phyloP scores from a whole-genome alignment of 1,140 invertebrate genomes.

The Hetaerina americana region DNA sequence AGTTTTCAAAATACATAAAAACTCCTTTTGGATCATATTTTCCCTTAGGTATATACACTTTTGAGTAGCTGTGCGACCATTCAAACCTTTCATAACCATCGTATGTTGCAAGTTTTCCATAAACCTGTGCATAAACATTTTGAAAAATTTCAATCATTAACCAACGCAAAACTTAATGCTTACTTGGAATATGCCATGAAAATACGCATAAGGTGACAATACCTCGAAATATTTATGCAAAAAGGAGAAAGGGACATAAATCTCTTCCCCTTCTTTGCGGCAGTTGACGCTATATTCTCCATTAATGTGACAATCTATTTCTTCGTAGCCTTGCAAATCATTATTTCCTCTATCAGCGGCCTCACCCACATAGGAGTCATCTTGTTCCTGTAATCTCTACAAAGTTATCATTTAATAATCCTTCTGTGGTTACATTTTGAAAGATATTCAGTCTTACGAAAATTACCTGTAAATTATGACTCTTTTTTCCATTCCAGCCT shows the following conservation, averaged over 20 bases:
- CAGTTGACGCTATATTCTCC: slow-evolving; percentile 75
- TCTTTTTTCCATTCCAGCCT: not conserved
- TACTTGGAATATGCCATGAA: slow-evolving; percentile 8
- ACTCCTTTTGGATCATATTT: slow-evolving; percentile 78
- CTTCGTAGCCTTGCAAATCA: slow-evolving; percentile 36
- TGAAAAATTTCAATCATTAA: slow-evolving; percentile 16
- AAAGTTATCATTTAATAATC: not conserved
- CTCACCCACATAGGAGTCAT: not conserved
- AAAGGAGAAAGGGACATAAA: slow-evolving; percentile 86
- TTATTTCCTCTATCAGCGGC: not conserved
- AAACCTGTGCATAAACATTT: slow-evolving; percentile 34
- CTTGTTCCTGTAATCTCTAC: not conserved
- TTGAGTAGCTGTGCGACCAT: slow-evolving; percentile 90
- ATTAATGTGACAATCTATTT: slow-evolving; percentile 84
- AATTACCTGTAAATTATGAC: not conserved
- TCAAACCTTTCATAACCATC: slow-evolving; percentile 67
- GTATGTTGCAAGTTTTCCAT: slow-evolving; percentile 56
- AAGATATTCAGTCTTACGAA: not conserved
- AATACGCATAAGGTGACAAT: not conserved
- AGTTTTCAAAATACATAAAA: slow-evolving; percentile 94
- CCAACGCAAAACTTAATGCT: not conserved
- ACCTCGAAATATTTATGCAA: slow-evolving; percentile 91
- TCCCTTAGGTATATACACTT: slow-evolving; percentile 74
- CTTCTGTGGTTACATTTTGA: not conserved
- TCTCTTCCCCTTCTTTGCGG: slow-evolving; percentile 69